Evolutionary conservation across 2,113 vertebrate species (phyloP).

Genomic region (Ornithorhynchus anatinus): DNA sequence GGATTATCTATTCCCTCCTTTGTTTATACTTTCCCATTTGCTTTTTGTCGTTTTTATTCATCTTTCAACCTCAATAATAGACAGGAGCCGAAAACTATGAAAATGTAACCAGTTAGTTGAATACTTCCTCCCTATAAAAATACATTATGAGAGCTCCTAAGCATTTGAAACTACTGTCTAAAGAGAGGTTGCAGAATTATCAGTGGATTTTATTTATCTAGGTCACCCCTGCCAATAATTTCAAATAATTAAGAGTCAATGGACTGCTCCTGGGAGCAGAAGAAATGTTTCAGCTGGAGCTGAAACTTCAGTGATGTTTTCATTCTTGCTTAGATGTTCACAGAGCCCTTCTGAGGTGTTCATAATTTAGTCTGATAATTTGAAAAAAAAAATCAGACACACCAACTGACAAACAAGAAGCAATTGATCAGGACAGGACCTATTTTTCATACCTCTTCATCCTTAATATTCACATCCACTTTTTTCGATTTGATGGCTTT

Average conservation of each 20-base stretch:
- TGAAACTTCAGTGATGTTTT: not conserved
- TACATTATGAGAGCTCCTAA: too few relatives aligned
- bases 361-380: not conserved
- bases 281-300: not conserved
- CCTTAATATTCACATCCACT: slow-evolving; percentile 88
- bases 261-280: too few relatives aligned
- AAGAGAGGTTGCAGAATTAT: too few relatives aligned
- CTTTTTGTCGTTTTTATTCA: not conserved
- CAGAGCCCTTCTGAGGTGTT: not conserved
- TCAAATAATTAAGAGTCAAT: too few relatives aligned
- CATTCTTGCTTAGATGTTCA: not conserved
- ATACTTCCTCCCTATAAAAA: too few relatives aligned
- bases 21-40: not conserved
- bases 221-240: too few relatives aligned
- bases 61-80: too few relatives aligned
- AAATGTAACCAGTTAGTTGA: too few relatives aligned
- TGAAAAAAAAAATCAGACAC: not conserved
- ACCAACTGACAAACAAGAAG: slow-evolving; percentile 8
- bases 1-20: not conserved
- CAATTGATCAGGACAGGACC: not conserved
- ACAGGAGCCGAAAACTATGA: too few relatives aligned
- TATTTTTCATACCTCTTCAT: slow-evolving; percentile 87
- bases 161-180: too few relatives aligned
- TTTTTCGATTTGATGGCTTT: slow-evolving; percentile 86
- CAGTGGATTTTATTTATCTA: too few relatives aligned